Evolutionary conservation across 1,140 invertebrate species (phyloP).

Genomic region (Drosophila lacertosa): DNA sequence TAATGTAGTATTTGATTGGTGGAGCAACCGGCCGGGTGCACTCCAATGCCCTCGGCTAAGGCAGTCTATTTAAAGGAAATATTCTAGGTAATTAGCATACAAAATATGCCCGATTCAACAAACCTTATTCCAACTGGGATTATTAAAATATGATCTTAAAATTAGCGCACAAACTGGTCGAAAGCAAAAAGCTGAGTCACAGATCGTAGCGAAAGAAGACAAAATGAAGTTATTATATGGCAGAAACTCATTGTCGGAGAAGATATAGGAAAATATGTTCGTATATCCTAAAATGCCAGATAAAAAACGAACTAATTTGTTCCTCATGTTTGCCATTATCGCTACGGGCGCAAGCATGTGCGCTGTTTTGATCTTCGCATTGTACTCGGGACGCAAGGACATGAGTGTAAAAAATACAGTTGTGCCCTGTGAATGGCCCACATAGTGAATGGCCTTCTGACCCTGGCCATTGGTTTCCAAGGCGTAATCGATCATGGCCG

Average conservation of each 20-base stretch:
- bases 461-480: slow-evolving; percentile 85
- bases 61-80: slow-evolving; percentile 64
- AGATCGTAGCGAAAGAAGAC: slow-evolving; percentile 70
- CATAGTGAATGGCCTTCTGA: slow-evolving; percentile 85
- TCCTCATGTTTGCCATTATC: slow-evolving; percentile 76
- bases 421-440: slow-evolving; percentile 88
- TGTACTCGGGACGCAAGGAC: slow-evolving; percentile 86
- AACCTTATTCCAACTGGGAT: slow-evolving; percentile 51
- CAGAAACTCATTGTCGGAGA: slow-evolving; percentile 83
- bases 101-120: neutral
- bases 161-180: slow-evolving; percentile 20
- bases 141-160: slow-evolving; percentile 9
- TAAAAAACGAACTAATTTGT: slow-evolving; percentile 69
- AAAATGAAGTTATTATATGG: slow-evolving; percentile 59
- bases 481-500: slow-evolving; percentile 88
- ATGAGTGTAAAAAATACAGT: slow-evolving; percentile 85
- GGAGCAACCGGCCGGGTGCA: slow-evolving; percentile 85
- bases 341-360: slow-evolving; percentile 87
- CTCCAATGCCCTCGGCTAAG: slow-evolving; percentile 79
- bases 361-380: slow-evolving; percentile 85
- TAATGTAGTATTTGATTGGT: slow-evolving; percentile 85
- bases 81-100: too few species aligned
- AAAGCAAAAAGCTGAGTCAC: slow-evolving; percentile 83
- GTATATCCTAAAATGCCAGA: slow-evolving; percentile 50
- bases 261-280: slow-evolving; percentile 72